These are phyloP conservation scores for Tautogolabrus adspersus DNA, from an alignment of 2,113 vertebrate species.

Conservation along the genomic window DNA sequence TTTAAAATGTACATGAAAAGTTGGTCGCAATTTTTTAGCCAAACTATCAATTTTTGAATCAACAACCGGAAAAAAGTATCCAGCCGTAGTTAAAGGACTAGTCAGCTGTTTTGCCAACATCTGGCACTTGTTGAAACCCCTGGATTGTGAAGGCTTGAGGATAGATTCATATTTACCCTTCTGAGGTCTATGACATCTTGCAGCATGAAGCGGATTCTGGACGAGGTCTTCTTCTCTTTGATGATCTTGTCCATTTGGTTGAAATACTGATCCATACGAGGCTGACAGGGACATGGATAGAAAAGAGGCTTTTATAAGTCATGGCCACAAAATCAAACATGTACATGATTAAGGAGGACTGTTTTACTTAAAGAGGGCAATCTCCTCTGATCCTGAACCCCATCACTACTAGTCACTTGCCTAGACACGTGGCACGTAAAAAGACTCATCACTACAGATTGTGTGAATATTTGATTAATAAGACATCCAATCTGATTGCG, in stretches of 20 bases:
- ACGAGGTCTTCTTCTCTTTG: slow-evolving; percentile 96
- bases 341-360: not conserved
- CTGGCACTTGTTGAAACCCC: too few species aligned
- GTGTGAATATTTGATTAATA: not conserved
- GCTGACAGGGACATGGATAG: slow-evolving; percentile 76
- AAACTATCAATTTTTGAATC: too few species aligned
- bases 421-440: slow-evolving; percentile 43
- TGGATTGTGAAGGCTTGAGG: too few species aligned
- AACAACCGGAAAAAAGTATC: too few species aligned
- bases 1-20: too few species aligned
- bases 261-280: slow-evolving; percentile 99
- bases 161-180: slow-evolving; percentile 79
- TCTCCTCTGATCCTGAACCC: slow-evolving; percentile 45
- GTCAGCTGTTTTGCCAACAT: too few species aligned
- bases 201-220: slow-evolving; percentile 97
- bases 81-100: too few species aligned
- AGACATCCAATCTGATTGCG: not conserved
- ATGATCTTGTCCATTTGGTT: slow-evolving; percentile 98
- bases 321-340: not conserved
- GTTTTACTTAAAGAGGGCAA: not conserved
- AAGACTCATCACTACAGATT: not conserved
- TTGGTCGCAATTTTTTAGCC: too few species aligned
- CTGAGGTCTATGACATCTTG: slow-evolving; percentile 95
- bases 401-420: slow-evolving; percentile 35
- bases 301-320: not conserved